Evolutionary conservation across 2,888 invertebrate genomes (phyloP), one percentile per base, ranked within the genome.

Genomic region (Nymphalis urticae): DNA sequence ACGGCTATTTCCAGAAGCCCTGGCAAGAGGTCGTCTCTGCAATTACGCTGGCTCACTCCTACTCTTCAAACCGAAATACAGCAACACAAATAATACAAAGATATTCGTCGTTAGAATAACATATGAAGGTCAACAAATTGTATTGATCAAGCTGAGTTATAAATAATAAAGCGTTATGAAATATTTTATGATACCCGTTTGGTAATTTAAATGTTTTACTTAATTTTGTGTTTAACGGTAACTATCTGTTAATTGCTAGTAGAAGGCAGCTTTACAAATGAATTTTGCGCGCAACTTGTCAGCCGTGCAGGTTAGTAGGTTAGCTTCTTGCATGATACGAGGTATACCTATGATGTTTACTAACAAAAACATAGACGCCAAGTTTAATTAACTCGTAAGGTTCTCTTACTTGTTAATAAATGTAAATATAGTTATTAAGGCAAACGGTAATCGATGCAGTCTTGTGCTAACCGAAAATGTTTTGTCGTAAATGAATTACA

Each of bases 261-360:
- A 56, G 47, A 64, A 69, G 51, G 53, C 62, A 17, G 19, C 54
- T 60, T 62, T 47, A 54, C 66, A 50, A 64, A 61, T 58, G 50
- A 64, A 69, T 64, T 62, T 61, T 62, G 65, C 69, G 36, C 58
- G 64, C 56, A 66, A 69, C 69, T 64, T 64, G 67, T 53, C 62
- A 54, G 19, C 56, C 66, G 71, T 72, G 66, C 69, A 64, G 71
- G 71, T 72, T 72, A 72, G 61, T 69, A 50, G 48, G 64, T 61
- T 48, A 48, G 48, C 53, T 42, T 67, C 48, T 67, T 71, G 56
- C 61, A 62, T 66, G 69, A 64, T 66, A 56, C 56, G 17, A 62
- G 58, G 8, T 64, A 27, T 64, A 32, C 27, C 27, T 32, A 70
- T 53, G 24, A 53, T 53, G 24, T 53, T 24, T 53, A 19, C 19